Conservation (phyloP, 2,888 invertebrate species). For the Epinotia nisella region DNA sequence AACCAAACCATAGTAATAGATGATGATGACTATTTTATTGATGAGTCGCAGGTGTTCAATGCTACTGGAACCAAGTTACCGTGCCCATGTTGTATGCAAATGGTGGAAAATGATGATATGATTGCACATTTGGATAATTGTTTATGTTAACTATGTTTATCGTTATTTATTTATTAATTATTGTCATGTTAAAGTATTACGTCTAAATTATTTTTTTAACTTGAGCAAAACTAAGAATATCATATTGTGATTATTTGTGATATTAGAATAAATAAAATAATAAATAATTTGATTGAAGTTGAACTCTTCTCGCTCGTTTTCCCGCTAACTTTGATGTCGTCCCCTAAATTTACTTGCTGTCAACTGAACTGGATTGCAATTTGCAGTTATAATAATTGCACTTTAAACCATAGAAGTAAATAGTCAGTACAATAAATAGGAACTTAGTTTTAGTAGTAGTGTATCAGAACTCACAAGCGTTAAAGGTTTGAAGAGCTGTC, state of each 20-base stretch:
- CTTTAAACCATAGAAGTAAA: background rate
- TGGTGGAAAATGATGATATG: slow-evolving; percentile 82
- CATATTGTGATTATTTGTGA: slow-evolving; percentile 23
- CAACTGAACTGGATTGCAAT: background rate
- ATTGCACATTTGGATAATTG: slow-evolving; percentile 85
- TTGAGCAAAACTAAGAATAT: background rate
- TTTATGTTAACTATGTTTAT: slow-evolving; percentile 52
- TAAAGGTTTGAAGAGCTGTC: slow-evolving; percentile 90
- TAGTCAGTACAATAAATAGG: background rate
- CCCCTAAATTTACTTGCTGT: background rate
- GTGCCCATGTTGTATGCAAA: slow-evolving; percentile 86
- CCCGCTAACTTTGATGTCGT: background rate
- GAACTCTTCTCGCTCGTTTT: background rate
- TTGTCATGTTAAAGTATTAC: slow-evolving; percentile 14
- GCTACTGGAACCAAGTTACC: slow-evolving; percentile 77
- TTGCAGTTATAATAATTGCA: background rate
- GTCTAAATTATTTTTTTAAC: slow-evolving; percentile 16
- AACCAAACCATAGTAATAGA: slow-evolving; percentile 63
- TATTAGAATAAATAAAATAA: slow-evolving; percentile 26
- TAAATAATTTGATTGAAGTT: background rate
- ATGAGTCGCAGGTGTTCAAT: slow-evolving; percentile 72
- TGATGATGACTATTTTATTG: slow-evolving; percentile 66
- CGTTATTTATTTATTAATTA: slow-evolving; percentile 16
- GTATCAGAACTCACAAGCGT: slow-evolving; percentile 80
- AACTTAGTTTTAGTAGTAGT: background rate